Evolutionary conservation across 2,888 invertebrate species (phyloP), one percentile per base, ranked within the genome.

Genomic region (Tinea pellionella): DNA sequence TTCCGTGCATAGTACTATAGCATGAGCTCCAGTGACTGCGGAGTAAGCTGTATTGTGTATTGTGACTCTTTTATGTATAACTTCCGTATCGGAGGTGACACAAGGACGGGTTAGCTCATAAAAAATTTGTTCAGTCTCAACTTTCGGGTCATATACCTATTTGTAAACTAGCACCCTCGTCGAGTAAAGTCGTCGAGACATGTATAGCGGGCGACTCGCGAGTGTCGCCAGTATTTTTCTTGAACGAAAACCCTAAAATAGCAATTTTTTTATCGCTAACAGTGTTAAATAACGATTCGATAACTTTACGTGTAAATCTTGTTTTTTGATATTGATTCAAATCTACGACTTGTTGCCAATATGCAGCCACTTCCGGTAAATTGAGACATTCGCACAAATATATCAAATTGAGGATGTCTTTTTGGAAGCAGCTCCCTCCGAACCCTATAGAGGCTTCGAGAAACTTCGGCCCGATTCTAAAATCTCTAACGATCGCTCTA

Each of bases 361-460:
- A 99, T 0, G 93, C 94, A 0, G 99, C 99, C 0, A 98, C 99
- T 88, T 98, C 97, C 0, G 96, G 96, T 62, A 99, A 85, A 80
- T 98, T 98, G 1, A 99, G 86, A 65, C 97, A 96, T 80, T 99
- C 98, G 72, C 96, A 96, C 60, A 99, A 93, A 77, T 99, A 99
- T 0, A 99, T 99, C 65, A 99, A 88, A 78, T 98, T 99, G 0
- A 99, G 89, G 59, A 99, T 97, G 76, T 99, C 99, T 83, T 99
- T 99, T 82, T 99, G 98, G 81, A 99, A 99, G 80, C 99, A 99
- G 74, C 98, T 98, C 63, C 99, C 99, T 29, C 99, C 99, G 77
- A 99, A 99, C 61, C 97, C 98, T 59, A 99, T 94, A 4, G 97
- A 97, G 0, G 99, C 98, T 85, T 98, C 95, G 12, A 99, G 89